phyloP scores from a whole-genome alignment of 2,113 vertebrate species.

The Vulpes vulpes region DNA sequence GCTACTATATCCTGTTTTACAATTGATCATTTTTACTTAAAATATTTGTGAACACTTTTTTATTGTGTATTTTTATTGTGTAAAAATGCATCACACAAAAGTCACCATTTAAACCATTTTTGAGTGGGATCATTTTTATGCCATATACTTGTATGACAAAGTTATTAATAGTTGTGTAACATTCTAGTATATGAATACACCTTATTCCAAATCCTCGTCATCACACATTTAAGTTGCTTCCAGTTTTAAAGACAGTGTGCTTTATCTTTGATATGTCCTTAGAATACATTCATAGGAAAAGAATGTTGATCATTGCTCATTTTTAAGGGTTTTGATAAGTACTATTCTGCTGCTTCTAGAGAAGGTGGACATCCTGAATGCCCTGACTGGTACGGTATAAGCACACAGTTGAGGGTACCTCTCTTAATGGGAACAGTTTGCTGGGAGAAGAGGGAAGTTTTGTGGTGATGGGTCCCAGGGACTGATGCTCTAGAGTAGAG shows the following conservation, averaged over 20 bases:
- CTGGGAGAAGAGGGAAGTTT: background rate
- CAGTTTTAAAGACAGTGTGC: conserved; percentile 10
- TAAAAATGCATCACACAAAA: conserved; percentile 33
- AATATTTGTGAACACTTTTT: conserved; percentile 36
- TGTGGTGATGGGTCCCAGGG: background rate
- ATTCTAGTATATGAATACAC: background rate
- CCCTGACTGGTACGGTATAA: background rate
- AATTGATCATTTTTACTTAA: conserved; percentile 53
- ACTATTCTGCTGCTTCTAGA: background rate
- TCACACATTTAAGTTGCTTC: background rate
- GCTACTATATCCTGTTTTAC: background rate
- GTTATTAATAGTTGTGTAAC: background rate
- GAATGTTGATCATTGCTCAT: background rate
- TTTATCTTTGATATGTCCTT: conserved; percentile 34
- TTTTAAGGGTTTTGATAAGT: background rate
- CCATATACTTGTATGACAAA: background rate
- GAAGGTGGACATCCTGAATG: background rate
- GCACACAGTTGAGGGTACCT: background rate
- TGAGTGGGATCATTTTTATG: background rate
- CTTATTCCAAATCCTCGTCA: background rate
- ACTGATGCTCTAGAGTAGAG: background rate
- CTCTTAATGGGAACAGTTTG: background rate
- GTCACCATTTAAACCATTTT: background rate
- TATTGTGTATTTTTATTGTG: background rate
- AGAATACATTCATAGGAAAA: conserved; percentile 13